Conservation (phyloP, 1,140 invertebrate species). For the Euwallacea similis region DNA sequence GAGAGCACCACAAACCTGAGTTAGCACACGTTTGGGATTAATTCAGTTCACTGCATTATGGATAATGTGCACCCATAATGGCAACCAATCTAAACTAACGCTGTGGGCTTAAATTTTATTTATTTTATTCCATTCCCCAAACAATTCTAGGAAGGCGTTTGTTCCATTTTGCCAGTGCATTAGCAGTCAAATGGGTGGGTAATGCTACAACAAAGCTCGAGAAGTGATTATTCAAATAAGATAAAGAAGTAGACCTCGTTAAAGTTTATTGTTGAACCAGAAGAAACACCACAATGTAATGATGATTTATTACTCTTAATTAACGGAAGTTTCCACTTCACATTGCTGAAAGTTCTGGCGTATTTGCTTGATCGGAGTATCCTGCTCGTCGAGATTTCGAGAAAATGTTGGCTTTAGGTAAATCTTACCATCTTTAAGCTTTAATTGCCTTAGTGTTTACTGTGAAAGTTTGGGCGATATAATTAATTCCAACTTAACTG, state of each 20-base stretch:
- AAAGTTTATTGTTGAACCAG: slow-evolving; percentile 13
- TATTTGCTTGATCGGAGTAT: background rate
- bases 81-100: no score
- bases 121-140: no score
- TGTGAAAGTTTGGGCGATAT: background rate
- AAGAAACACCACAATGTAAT: slow-evolving; percentile 4
- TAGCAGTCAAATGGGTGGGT: no score
- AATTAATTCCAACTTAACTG: slow-evolving; percentile 6
- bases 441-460: background rate
- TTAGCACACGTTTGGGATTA: no score
- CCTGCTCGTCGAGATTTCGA: no score
- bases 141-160: no score
- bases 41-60: no score
- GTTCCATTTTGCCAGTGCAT: no score
- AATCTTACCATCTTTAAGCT: background rate
- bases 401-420: background rate
- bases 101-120: no score
- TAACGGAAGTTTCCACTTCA: slow-evolving; percentile 9
- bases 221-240: slow-evolving; percentile 20
- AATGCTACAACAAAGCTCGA: slow-evolving; percentile 5
- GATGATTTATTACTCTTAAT: slow-evolving; percentile 15
- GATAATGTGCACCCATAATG: no score
- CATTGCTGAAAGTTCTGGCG: background rate
- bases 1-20: no score
- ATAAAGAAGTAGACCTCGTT: slow-evolving; percentile 14